Conservation (phyloP, 2,113 vertebrate species). For the Peromyscus leucopus region DNA sequence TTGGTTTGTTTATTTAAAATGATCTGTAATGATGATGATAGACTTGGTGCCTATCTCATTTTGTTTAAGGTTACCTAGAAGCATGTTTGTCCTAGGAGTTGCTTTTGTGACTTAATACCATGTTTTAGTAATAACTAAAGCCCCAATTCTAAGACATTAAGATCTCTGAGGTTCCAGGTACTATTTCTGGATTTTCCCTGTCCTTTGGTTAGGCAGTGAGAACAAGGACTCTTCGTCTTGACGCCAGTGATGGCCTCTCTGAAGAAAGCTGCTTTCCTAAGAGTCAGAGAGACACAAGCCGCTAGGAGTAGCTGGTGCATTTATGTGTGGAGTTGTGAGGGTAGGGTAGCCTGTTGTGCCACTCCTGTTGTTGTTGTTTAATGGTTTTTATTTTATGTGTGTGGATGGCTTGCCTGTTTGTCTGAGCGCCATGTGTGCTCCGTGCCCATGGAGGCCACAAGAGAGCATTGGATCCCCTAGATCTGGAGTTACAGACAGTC, state of each 20-base stretch:
- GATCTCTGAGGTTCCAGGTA: background rate
- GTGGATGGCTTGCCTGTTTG: background rate
- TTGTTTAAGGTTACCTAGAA: slow-evolving; percentile 8
- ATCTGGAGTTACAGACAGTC: background rate
- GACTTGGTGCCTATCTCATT: background rate
- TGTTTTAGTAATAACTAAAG: slow-evolving; percentile 21
- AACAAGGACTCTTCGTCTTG: background rate
- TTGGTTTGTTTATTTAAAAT: slow-evolving; percentile 32
- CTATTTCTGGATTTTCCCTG: background rate
- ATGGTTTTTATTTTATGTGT: background rate
- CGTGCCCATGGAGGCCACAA: background rate
- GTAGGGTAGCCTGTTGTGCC: background rate
- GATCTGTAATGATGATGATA: background rate
- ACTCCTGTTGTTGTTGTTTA: background rate
- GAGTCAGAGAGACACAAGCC: background rate
- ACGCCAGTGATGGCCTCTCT: background rate
- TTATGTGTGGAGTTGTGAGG: background rate
- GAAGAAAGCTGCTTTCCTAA: background rate
- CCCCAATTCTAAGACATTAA: background rate
- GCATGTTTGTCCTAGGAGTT: background rate
- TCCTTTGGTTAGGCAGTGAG: background rate
- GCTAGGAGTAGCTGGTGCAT: background rate
- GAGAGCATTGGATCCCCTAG: background rate
- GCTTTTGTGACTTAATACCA: background rate
- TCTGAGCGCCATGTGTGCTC: background rate